These are phyloP conservation scores for Subacronicta megacephala DNA, from an alignment of 2,888 invertebrate genomes.

Conservation along the genomic window DNA sequence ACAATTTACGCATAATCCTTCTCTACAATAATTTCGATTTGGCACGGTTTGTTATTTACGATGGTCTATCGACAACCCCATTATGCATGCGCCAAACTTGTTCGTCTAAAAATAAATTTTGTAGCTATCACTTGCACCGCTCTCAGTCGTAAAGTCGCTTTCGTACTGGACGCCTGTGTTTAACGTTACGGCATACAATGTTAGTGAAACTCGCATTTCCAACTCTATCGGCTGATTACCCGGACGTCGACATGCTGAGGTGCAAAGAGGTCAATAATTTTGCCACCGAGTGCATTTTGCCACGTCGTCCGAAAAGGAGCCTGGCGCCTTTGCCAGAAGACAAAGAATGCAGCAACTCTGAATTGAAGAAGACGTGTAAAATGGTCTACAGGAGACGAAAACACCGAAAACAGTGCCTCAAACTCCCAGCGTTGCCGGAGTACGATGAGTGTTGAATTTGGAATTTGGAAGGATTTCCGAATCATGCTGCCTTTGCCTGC, in stretches of 20 bases:
- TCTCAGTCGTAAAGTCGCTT: constrained; percentile 59
- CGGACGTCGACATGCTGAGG: constrained; percentile 80
- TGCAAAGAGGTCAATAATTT: constrained; percentile 76
- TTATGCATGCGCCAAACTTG: constrained; percentile 57
- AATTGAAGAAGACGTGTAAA: constrained; percentile 73
- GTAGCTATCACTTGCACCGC: constrained; percentile 49
- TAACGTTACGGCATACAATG: constrained; percentile 62
- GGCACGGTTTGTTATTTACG: constrained; percentile 53
- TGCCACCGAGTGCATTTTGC: constrained; percentile 79
- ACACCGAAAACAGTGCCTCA: constrained; percentile 73
- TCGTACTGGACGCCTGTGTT: constrained; percentile 68
- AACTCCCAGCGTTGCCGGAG: constrained; percentile 78
- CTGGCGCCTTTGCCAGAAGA: constrained; percentile 82
- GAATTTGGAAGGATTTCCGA: constrained; percentile 42
- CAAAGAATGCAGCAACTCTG: constrained; percentile 79
- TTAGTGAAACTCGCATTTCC: constrained; percentile 78
- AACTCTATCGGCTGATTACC: constrained; percentile 66
- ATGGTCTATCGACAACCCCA: constrained; percentile 52
- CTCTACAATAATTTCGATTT: constrained; percentile 34
- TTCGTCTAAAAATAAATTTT: constrained; percentile 54
- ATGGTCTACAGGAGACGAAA: constrained; percentile 71
- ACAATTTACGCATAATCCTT: constrained; percentile 35
- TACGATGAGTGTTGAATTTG: constrained; percentile 78
- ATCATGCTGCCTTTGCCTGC: constrained; percentile 43
- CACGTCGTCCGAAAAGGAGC: constrained; percentile 75